Base-by-base conservation (phyloP, 2,888 invertebrate genomes). In the Diaphora mendica region DNA sequence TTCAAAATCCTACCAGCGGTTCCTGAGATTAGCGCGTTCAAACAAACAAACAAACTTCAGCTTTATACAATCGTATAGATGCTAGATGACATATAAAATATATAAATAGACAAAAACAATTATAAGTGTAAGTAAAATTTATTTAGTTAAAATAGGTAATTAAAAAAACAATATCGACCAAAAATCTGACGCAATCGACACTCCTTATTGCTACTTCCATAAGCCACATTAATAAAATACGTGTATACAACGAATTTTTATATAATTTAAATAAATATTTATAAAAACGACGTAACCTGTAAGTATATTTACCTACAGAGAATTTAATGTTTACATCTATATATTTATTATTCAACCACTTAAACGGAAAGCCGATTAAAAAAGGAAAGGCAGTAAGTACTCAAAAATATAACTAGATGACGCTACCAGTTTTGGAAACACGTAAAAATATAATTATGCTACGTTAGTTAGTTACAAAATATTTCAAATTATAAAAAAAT, bases 161-260 rank as follows among this genome's bases (percentile, higher is more conserved):
- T n/a, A n/a, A n/a, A n/a, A n/a, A n/a, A n/a, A 33, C 33, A 35
- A 39, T 39, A 11, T 39, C 39, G 39, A 30, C 26, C 26, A 62
- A 30, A 30, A 5, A 76, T 68, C 82, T 83, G 83, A 83, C 77
- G 83, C 84, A 83, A 83, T 82, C 11, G 51, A 70, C 64, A 72
- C 73, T 73, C 26, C 44, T 65, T n/a, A 64, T 83, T 84, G 77
- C 82, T 76, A 74, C 67, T n/a, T n/a, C n/a, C 69, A 44, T n/a
- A 20, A 13, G 35, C 20, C 44, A 51, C 33, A 23, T 48, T 20
- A 17, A 9, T 0, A 20, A 42, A 74, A 42, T 30, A 30, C 62
- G 3, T 7, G 11, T 11, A 15, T 30, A 30, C 17, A 30, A 17
- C 15, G 15, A 62, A 30, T 30, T 4, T 2, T n/a, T 51, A 51